phyloP scores from a whole-genome alignment of 2,888 invertebrate genomes.

The Lagria hirta region DNA sequence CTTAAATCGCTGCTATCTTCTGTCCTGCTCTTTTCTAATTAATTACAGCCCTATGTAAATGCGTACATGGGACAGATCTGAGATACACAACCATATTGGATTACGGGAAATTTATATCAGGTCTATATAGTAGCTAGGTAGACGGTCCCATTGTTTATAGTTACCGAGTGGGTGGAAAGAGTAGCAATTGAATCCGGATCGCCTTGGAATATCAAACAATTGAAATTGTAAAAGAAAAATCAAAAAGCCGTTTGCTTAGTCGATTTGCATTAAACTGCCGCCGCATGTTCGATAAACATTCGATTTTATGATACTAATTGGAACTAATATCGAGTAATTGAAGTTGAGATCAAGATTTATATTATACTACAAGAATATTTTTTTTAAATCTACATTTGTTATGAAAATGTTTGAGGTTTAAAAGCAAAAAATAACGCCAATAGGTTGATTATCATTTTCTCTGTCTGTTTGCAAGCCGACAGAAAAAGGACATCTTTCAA shows the following conservation, averaged over 20 bases:
- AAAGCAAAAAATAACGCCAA: too few relatives aligned
- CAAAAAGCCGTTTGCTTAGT: conserved; percentile 16
- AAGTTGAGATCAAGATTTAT: too few relatives aligned
- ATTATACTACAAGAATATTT: too few relatives aligned
- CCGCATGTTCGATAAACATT: conserved; percentile 14
- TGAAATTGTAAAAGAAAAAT: conserved; percentile 14
- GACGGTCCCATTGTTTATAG: conserved; percentile 24
- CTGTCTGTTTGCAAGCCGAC: too few relatives aligned
- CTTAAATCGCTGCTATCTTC: too few relatives aligned
- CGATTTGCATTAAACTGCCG: conserved; percentile 18
- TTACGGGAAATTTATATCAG: conserved; percentile 24
- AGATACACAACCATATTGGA: conserved; percentile 26
- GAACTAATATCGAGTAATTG: conserved; percentile 23
- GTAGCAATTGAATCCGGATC: conserved; percentile 21
- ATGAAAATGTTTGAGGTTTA: too few relatives aligned
- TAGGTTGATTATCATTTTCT: too few relatives aligned
- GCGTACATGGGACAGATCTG: conserved; percentile 22
- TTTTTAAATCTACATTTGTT: too few relatives aligned
- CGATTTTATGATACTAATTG: conserved; percentile 21
- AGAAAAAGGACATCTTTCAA: too few relatives aligned
- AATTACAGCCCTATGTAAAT: conserved; percentile 25
- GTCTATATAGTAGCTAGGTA: conserved; percentile 16
- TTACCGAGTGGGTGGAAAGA: conserved; percentile 18
- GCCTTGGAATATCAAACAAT: conserved; percentile 24
- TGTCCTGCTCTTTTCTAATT: conserved; percentile 22